Evolutionary conservation across 2,888 invertebrate genomes (phyloP), one percentile per base, ranked within the genome.

Genomic region (Drepana falcataria): DNA sequence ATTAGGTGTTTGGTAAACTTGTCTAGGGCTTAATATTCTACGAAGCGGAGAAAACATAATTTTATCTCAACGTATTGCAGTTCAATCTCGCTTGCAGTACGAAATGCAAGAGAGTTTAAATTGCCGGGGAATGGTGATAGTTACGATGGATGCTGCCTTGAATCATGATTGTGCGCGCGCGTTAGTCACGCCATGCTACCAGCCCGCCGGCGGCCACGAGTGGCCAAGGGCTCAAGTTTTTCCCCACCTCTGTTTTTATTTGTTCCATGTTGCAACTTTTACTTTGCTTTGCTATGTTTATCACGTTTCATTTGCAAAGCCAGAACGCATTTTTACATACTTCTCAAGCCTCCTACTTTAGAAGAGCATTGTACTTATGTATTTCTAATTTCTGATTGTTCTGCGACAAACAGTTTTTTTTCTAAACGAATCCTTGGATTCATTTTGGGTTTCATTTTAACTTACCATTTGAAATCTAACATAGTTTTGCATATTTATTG

Each of bases 161-260:
- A 78, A 79, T 81, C 77, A 76, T 77, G 79, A 83, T 80, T 78
- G 76, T 79, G 55, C 55, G 60, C 63, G 66, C 66, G 69, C 69
- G 73, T 85, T 85, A 81, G 82, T 85, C 83, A 82, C 79, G 83
- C 79, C 77, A 82, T 78, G 83, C 79, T 77, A 70, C 70, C 68
- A 60, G 58, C 60, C 64, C 65, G 59, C 65, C 61, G 9, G 9
- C 9, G 44, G 9, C 44, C 44, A 9, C 44, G 9, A 44, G 9
- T 44, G 44, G 44, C 34, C 51, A 51, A 51, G 57, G 52, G 59
- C 58, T 64, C 65, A 59, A 57, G 59, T 61, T 65, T 61, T 40
- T 68, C 57, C 56, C 58, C 54, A 48, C 49, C 55, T 66, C 64
- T 66, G 57, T 61, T 66, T 66, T 64, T 60, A 59, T 66, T 65